phyloP scores from a whole-genome alignment of 2,113 vertebrate species.

The Piaya cayana region DNA sequence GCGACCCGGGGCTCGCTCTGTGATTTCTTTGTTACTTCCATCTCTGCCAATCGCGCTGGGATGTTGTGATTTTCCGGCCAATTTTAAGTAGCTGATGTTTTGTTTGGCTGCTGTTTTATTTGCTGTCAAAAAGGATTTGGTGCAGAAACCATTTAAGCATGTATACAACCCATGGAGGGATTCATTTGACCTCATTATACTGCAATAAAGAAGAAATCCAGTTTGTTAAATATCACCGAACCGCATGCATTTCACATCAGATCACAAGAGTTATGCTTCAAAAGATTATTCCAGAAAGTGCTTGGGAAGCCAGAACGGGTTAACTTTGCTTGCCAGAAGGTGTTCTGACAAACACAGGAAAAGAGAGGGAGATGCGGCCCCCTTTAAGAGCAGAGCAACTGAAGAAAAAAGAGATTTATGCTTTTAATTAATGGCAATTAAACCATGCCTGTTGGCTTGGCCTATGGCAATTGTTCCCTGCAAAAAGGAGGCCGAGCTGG shows the following conservation, averaged over 20 bases:
- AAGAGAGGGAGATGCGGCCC: constrained; percentile 89
- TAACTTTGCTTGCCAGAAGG: constrained; percentile 96
- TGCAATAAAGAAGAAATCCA: constrained; percentile 98
- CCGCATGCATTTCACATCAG: constrained; percentile 90
- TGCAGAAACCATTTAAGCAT: constrained; percentile 94
- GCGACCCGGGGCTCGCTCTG: background rate
- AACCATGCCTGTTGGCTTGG: constrained; percentile 99
- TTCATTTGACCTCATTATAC: constrained; percentile 99
- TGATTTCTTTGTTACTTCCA: background rate
- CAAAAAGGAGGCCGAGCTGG: constrained; percentile 98
- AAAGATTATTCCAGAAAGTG: constrained; percentile 92
- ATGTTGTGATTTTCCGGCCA: constrained; percentile 71
- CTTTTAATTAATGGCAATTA: constrained; percentile 99
- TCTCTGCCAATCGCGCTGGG: constrained; percentile 42
- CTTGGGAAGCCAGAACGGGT: constrained; percentile 79
- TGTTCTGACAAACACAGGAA: constrained; percentile 93
- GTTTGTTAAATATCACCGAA: constrained; percentile 99
- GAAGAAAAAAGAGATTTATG: constrained; percentile 99
- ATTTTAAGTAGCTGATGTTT: constrained; percentile 88
- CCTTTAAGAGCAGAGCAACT: constrained; percentile 98
- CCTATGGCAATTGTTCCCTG: constrained; percentile 99
- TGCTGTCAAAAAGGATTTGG: constrained; percentile 97
- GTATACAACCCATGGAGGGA: constrained; percentile 91
- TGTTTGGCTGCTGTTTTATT: constrained; percentile 95
- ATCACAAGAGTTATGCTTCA: constrained; percentile 91